Percentiles rank a stretch among this genome's conserved stretches.
Conservation (phyloP, 1,140 invertebrate genomes). For the Apis mellifera region DNA sequence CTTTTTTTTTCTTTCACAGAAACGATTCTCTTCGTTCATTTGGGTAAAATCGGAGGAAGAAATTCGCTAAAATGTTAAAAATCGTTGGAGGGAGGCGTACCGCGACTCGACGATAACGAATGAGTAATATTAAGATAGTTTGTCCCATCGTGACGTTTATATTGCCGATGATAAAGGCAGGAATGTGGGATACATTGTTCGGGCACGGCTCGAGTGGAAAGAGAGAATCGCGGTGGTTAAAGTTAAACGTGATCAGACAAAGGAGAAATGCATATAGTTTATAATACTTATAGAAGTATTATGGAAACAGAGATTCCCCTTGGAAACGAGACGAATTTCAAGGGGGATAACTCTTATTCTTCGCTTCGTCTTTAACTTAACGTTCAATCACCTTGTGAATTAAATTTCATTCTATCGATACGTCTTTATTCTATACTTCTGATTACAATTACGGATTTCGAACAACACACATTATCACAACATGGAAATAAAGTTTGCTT, state of each 20-base stretch:
- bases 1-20: background rate
- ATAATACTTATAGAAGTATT: slow-evolving; percentile 25
- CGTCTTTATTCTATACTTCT: background rate
- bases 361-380: background rate
- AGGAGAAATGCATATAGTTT: slow-evolving; percentile 27
- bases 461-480: background rate
- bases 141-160: slow-evolving; percentile 32
- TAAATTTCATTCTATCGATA: background rate
- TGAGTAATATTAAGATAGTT: slow-evolving; percentile 45
- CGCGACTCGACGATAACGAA: slow-evolving; percentile 34
- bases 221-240: background rate
- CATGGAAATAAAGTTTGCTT: background rate
- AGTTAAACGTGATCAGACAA: slow-evolving; percentile 32
- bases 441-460: background rate
- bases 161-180: slow-evolving; percentile 31
- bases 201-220: background rate
- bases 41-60: background rate
- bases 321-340: slow-evolving; percentile 15
- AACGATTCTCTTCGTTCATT: background rate
- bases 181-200: slow-evolving; percentile 12
- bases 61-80: slow-evolving; percentile 16
- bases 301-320: background rate
- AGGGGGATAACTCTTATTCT: background rate
- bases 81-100: background rate
- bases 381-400: background rate